phyloP scores from a whole-genome alignment of 2,113 vertebrate species.

The Uria aalge region DNA sequence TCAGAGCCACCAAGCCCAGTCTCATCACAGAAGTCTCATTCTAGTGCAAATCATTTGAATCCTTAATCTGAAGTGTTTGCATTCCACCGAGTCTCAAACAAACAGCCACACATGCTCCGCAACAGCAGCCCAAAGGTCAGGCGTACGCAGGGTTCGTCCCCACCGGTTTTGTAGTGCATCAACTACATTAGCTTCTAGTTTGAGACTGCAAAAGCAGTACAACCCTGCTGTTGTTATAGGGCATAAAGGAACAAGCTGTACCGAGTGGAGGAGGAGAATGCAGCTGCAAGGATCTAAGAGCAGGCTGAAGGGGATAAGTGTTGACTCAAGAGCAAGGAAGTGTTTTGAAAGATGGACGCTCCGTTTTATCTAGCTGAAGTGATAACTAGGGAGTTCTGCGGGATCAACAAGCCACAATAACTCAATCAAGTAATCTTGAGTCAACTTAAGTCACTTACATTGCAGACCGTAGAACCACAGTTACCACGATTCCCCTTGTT shows the following conservation, averaged over 20 bases:
- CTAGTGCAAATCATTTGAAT: conserved; percentile 37
- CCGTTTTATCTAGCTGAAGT: neutral
- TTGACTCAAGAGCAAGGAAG: neutral
- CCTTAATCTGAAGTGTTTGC: conserved; percentile 26
- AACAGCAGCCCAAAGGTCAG: neutral
- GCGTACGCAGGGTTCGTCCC: neutral
- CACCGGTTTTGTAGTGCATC: neutral
- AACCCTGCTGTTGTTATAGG: neutral
- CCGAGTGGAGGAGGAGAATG: neutral
- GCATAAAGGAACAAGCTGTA: neutral
- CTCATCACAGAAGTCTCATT: conserved; percentile 24
- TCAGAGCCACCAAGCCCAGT: neutral
- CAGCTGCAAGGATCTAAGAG: neutral
- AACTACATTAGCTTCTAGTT: neutral
- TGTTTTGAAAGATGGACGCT: neutral
- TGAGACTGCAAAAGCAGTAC: neutral
- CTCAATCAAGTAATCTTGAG: neutral
- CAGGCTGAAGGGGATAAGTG: neutral
- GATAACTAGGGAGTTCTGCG: accelerated
- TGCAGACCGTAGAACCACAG: neutral
- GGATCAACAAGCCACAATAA: neutral
- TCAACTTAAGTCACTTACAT: neutral
- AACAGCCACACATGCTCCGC: neutral
- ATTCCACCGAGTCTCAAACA: conserved; percentile 26
- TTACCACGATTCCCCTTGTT: neutral